Conservation (phyloP, 1,140 invertebrate species). For the Ceratina japonica region DNA sequence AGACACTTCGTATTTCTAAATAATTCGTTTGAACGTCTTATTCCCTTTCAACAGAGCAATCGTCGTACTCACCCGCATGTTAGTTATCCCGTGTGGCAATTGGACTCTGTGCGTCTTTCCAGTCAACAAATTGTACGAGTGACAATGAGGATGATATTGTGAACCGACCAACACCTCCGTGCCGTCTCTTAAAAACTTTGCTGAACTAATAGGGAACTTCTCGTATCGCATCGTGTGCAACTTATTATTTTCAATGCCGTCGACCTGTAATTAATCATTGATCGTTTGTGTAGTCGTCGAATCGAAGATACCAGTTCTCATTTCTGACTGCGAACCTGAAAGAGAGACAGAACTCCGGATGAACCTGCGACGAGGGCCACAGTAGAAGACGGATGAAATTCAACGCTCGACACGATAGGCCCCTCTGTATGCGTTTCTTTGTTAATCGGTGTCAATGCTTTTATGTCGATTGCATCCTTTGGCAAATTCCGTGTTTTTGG, state of each 20-base stretch:
- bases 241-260: slow-evolving; percentile 91
- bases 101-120: slow-evolving; percentile 84
- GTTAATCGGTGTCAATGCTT: slow-evolving; percentile 88
- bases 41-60: not conserved
- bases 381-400: slow-evolving; percentile 93
- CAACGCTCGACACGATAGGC: slow-evolving; percentile 83
- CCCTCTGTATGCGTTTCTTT: slow-evolving; percentile 85
- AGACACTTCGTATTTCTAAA: slow-evolving; percentile 87
- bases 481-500: slow-evolving; percentile 72
- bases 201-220: slow-evolving; percentile 85
- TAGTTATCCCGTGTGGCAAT: slow-evolving; percentile 82
- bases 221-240: slow-evolving; percentile 88
- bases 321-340: slow-evolving; percentile 80
- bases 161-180: slow-evolving; percentile 86
- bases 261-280: slow-evolving; percentile 79
- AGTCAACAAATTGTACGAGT: slow-evolving; percentile 89
- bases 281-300: no score
- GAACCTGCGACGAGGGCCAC: slow-evolving; percentile 90
- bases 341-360: slow-evolving; percentile 86
- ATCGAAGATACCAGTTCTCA: no score
- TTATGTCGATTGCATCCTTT: slow-evolving; percentile 82
- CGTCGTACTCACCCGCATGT: slow-evolving; percentile 79
- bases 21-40: slow-evolving; percentile 40
- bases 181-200: slow-evolving; percentile 87
- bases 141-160: slow-evolving; percentile 82